A percentile compares a stretch with the other conserved stretches of the same genome.
These are phyloP conservation scores for Sebastes fasciatus DNA, from an alignment of 2,113 vertebrate genomes.

Conservation along the genomic window DNA sequence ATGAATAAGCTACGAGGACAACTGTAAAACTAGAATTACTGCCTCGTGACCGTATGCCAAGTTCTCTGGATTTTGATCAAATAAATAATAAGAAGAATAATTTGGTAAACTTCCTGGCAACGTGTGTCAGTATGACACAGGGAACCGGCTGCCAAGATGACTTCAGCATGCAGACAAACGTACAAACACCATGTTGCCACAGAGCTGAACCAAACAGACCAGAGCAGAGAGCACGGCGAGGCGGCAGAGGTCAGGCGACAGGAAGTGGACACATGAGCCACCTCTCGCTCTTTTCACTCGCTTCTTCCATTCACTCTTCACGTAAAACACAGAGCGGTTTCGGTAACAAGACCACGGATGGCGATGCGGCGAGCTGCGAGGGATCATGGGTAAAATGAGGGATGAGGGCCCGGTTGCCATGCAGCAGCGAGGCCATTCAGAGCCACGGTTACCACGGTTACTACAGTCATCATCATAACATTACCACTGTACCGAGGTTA, in stretches of 20 bases:
- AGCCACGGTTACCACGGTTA: slow-evolving; percentile 65
- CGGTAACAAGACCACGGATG: slow-evolving; percentile 6
- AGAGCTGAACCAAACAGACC: slow-evolving; percentile 23
- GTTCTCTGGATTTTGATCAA: no score
- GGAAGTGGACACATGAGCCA: slow-evolving; percentile 10
- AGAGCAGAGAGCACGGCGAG: slow-evolving; percentile 22
- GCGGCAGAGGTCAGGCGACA: slow-evolving; percentile 35
- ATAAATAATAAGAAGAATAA: no score
- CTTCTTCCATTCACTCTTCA: slow-evolving; percentile 13
- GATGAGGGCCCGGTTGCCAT: slow-evolving; percentile 64
- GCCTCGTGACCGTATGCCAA: no score
- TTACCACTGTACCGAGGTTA: slow-evolving; percentile 67
- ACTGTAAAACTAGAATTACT: no score
- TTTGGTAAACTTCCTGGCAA: background rate
- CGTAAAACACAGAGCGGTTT: slow-evolving; percentile 8
- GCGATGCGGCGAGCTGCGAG: background rate
- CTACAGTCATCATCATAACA: slow-evolving; percentile 60
- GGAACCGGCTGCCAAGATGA: background rate
- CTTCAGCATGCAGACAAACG: slow-evolving; percentile 40
- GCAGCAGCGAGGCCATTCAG: slow-evolving; percentile 71
- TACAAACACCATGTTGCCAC: background rate
- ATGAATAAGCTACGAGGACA: background rate
- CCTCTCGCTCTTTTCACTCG: background rate
- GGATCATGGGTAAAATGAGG: slow-evolving; percentile 42
- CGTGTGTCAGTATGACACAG: background rate